Conservation (phyloP, 2,888 invertebrate genomes). For the Biston stratarius region DNA sequence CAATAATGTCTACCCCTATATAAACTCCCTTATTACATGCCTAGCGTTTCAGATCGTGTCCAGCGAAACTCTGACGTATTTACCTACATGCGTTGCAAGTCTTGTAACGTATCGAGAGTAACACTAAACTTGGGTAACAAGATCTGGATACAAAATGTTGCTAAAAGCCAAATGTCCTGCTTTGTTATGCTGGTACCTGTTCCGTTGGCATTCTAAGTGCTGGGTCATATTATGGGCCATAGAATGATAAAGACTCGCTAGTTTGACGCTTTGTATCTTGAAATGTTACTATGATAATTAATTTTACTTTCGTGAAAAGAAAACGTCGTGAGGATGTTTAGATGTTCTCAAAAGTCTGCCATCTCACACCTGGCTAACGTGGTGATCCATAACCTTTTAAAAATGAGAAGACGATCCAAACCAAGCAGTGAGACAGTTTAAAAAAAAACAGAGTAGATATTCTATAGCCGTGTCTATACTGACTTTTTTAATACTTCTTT, state of each 20-base stretch:
- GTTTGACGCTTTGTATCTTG: conserved; percentile 14
- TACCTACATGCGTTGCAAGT: conserved; percentile 63
- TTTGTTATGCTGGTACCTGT: conserved; percentile 23
- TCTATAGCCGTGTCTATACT: too few species aligned
- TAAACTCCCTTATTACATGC: conserved; percentile 14
- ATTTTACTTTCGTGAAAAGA: neutral
- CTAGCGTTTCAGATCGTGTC: conserved; percentile 41
- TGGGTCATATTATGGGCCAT: conserved; percentile 4
- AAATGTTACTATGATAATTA: too few species aligned
- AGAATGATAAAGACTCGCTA: neutral
- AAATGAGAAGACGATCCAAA: too few species aligned
- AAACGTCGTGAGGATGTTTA: too few species aligned
- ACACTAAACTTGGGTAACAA: conserved; percentile 51
- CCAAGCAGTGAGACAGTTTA: too few species aligned
- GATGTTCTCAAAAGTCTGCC: too few species aligned
- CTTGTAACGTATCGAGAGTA: conserved; percentile 52
- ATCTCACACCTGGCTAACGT: too few species aligned
- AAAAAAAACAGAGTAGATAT: too few species aligned
- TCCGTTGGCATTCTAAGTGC: conserved; percentile 47
- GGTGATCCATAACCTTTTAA: too few species aligned
- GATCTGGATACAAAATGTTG: conserved; percentile 58
- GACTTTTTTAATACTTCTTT: too few species aligned
- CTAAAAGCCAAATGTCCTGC: conserved; percentile 50
- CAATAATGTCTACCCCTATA: neutral
- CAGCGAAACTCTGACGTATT: conserved; percentile 60